Conservation (phyloP, 1,140 invertebrate species). For the Bombus pyrosoma region DNA sequence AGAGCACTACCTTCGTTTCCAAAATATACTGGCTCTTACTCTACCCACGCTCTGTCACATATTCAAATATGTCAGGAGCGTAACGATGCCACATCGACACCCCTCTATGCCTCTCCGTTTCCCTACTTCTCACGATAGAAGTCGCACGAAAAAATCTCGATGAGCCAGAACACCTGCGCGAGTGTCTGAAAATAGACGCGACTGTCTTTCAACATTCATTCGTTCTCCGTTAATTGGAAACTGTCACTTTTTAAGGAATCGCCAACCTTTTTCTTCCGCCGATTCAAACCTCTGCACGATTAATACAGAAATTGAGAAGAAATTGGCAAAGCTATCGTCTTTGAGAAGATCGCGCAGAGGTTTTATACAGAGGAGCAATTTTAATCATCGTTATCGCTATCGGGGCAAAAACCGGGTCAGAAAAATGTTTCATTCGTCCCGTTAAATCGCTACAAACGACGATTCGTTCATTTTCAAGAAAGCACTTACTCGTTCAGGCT, state of each 20-base stretch:
- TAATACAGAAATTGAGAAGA: neutral
- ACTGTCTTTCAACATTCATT: no score
- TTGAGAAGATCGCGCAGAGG: neutral
- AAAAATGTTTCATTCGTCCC: no score
- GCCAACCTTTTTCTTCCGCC: no score
- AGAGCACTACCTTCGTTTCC: slow-evolving; percentile 70
- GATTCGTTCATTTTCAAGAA: slow-evolving; percentile 9
- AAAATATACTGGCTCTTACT: slow-evolving; percentile 67
- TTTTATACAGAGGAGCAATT: neutral
- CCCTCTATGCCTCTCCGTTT: no score
- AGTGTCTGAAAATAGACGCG: no score
- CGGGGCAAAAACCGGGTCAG: neutral
- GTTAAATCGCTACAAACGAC: no score
- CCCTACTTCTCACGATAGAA: no score
- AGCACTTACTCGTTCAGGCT: neutral
- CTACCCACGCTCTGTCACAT: slow-evolving; percentile 28
- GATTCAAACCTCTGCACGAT: no score
- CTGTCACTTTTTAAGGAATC: no score
- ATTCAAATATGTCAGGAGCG: slow-evolving; percentile 58
- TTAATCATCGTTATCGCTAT: slow-evolving; percentile 21
- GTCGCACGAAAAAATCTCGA: no score
- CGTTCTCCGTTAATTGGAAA: no score
- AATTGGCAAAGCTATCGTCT: neutral
- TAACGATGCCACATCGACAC: neutral
- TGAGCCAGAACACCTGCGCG: no score